Evolutionary conservation across 1,140 invertebrate species (phyloP).

Genomic region (Daktulosphaira vitifoliae): DNA sequence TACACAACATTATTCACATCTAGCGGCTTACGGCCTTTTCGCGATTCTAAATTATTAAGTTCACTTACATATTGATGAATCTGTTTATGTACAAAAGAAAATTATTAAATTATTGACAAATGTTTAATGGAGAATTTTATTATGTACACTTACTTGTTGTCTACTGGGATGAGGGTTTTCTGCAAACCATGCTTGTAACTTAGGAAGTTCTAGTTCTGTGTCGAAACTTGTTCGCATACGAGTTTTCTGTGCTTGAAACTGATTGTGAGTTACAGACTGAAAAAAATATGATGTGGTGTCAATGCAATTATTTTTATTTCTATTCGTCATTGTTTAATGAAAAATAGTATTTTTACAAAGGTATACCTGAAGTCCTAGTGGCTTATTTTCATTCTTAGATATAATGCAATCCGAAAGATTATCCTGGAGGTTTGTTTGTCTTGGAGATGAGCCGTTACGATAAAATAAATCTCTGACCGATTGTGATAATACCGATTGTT

Average conservation of each 20-base stretch:
- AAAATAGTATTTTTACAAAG: background rate
- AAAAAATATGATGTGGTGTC: constrained; percentile 42
- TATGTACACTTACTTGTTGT: constrained; percentile 50
- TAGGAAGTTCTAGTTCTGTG: constrained; percentile 88
- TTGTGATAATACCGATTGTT: constrained; percentile 43
- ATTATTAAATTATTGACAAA: too few relatives aligned
- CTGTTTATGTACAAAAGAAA: constrained; percentile 50
- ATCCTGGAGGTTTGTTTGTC: constrained; percentile 13
- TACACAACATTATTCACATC: constrained; percentile 97
- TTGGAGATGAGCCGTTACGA: constrained; percentile 22
- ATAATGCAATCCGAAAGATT: constrained; percentile 4
- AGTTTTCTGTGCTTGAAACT: constrained; percentile 76
- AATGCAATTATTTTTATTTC: too few relatives aligned
- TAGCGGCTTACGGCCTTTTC: constrained; percentile 81
- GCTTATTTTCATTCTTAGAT: constrained; percentile 13
- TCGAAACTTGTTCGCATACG: constrained; percentile 88
- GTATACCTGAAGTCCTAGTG: constrained; percentile 21
- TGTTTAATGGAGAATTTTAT: too few relatives aligned
- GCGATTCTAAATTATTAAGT: constrained; percentile 81
- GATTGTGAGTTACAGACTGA: constrained; percentile 56
- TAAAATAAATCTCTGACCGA: constrained; percentile 29
- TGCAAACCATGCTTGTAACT: constrained; percentile 88
- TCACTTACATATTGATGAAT: constrained; percentile 92
- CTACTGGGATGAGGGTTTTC: constrained; percentile 92
- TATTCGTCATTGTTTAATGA: background rate